Conservation (phyloP, 2,113 vertebrate species). For the Sapajus apella region DNA sequence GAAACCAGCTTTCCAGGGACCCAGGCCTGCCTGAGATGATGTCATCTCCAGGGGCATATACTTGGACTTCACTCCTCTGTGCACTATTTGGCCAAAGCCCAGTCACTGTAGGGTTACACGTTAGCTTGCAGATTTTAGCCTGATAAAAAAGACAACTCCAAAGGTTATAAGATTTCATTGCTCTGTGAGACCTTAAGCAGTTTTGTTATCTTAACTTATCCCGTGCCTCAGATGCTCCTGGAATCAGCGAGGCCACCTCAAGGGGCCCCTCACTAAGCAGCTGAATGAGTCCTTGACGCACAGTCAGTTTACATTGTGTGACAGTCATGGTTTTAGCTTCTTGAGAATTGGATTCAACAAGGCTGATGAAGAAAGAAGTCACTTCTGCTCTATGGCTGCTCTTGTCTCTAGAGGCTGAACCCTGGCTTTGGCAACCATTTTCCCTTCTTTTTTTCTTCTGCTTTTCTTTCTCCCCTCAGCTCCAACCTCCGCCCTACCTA, state of each 20-base stretch:
- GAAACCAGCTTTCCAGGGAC: background rate
- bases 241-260: background rate
- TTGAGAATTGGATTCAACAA: background rate
- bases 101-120: background rate
- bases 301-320: rapidly evolving
- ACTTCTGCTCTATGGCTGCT: background rate
- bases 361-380: background rate
- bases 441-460: background rate
- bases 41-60: background rate
- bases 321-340: background rate
- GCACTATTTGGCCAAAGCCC: background rate
- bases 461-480: background rate
- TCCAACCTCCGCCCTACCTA: rapidly evolving
- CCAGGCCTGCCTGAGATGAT: background rate
- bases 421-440: background rate
- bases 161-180: background rate
- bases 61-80: background rate
- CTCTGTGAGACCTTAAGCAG: background rate
- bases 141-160: background rate
- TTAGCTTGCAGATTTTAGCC: background rate
- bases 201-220: background rate
- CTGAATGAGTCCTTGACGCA: too few species aligned
- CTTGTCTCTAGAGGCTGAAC: background rate
- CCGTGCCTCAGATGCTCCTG: background rate
- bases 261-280: background rate